A percentile compares a stretch with the other conserved stretches of the same genome.
These are phyloP conservation scores for Drosophila infuscata DNA, from an alignment of 2,888 invertebrate species.

Conservation along the genomic window DNA sequence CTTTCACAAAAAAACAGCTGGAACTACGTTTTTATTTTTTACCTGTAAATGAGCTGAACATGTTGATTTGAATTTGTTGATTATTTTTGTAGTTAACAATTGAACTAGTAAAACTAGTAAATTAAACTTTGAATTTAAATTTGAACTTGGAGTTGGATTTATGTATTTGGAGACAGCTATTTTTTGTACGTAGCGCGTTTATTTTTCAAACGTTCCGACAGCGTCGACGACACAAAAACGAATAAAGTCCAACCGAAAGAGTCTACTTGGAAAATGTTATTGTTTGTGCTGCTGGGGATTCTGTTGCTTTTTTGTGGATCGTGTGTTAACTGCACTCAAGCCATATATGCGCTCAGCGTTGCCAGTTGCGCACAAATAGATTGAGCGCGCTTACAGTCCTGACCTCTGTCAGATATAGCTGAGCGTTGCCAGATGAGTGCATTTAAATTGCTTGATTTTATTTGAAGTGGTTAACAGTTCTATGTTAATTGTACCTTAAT, in stretches of 20 bases:
- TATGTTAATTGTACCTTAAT: constrained; percentile 3
- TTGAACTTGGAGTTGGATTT: constrained; percentile 31
- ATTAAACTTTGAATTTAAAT: constrained; percentile 22
- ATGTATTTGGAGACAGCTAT: constrained; percentile 39
- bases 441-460: neutral
- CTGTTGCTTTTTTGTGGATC: constrained; percentile 47
- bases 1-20: constrained; percentile 60
- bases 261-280: constrained; percentile 49
- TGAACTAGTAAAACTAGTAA: constrained; percentile 13
- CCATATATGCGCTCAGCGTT: neutral
- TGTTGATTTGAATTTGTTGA: constrained; percentile 59
- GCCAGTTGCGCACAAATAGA: constrained; percentile 24
- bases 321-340: constrained; percentile 40
- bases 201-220: constrained; percentile 72
- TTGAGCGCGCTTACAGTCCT: neutral
- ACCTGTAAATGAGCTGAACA: constrained; percentile 85
- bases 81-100: constrained; percentile 24
- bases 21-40: constrained; percentile 56
- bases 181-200: constrained; percentile 63
- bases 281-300: constrained; percentile 24
- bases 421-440: neutral
- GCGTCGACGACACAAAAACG: constrained; percentile 77
- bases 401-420: neutral
- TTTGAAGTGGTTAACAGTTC: neutral
- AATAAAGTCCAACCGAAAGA: constrained; percentile 70